A percentile compares a stretch with the other conserved stretches of the same genome.
phyloP scores from a whole-genome alignment of 1,140 invertebrate species.

The Drosophila equinoxialis region DNA sequence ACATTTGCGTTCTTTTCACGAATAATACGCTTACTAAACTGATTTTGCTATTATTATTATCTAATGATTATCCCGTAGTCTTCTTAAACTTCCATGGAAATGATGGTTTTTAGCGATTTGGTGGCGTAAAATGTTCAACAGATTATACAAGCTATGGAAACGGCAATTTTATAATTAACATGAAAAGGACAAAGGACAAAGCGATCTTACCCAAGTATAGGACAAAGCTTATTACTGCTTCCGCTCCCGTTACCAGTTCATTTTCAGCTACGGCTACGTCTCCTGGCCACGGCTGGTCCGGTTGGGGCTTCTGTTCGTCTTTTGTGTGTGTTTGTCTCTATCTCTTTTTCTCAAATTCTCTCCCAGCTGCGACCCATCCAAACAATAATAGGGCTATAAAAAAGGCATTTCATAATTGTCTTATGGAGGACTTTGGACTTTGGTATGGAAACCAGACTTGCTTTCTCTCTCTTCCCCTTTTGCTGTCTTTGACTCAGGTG shows the following conservation, averaged over 20 bases:
- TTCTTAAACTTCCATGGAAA: no score
- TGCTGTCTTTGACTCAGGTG: slow-evolving; percentile 43
- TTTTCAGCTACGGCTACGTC: no score
- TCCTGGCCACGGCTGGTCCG: neutral
- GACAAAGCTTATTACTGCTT: slow-evolving; percentile 44
- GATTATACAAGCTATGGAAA: slow-evolving; percentile 4
- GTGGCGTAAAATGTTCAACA: neutral
- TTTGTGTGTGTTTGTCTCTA: slow-evolving; percentile 20
- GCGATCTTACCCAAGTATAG: slow-evolving; percentile 38
- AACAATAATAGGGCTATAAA: slow-evolving; percentile 76
- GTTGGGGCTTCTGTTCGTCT: neutral
- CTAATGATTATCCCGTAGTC: no score
- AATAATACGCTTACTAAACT: no score
- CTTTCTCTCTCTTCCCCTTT: slow-evolving; percentile 4
- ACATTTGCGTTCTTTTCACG: no score
- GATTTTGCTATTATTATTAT: no score
- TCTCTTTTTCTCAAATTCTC: neutral
- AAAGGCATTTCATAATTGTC: slow-evolving; percentile 77
- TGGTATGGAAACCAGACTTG: slow-evolving; percentile 18
- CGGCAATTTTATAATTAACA: slow-evolving; percentile 43
- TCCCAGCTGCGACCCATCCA: slow-evolving; percentile 4
- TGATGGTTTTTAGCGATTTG: neutral
- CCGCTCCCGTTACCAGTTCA: neutral
- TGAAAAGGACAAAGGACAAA: slow-evolving; percentile 32
- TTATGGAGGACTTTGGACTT: slow-evolving; percentile 44